Conservation (phyloP, 2,797 vertebrate genomes). For the Silurus lanzhouensis region DNA sequence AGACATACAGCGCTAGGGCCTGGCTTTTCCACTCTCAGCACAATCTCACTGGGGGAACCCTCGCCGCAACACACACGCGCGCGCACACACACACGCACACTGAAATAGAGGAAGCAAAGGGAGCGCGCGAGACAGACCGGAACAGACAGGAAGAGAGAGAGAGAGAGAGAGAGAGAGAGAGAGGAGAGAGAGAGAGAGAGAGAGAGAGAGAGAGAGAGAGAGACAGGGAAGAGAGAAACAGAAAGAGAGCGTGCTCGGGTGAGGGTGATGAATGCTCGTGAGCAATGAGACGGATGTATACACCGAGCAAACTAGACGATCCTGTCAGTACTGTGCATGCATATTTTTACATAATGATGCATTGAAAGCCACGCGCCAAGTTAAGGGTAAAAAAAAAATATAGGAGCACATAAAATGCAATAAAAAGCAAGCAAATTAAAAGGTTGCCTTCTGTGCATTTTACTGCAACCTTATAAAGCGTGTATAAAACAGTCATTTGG, state of each 20-base stretch:
- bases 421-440: background rate
- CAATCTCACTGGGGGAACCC: conserved; percentile 59
- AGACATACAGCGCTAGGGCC: conserved; percentile 66
- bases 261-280: conserved; percentile 5
- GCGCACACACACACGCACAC: conserved; percentile 24
- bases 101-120: conserved; percentile 7
- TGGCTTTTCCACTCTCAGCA: conserved; percentile 59
- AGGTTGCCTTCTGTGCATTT: conserved; percentile 10
- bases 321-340: background rate
- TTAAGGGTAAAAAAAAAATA: background rate
- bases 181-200: background rate
- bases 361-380: background rate
- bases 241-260: background rate
- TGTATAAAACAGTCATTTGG: background rate
- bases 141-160: background rate
- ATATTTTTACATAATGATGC: background rate
- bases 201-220: background rate
- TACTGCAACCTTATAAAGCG: background rate
- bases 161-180: too few relatives aligned
- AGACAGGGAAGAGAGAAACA: background rate
- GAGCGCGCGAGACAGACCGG: too few relatives aligned
- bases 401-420: background rate
- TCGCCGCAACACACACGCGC: conserved; percentile 47
- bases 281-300: conserved; percentile 22
- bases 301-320: background rate